Base-by-base conservation (phyloP, 1,140 invertebrate genomes). In the Scylla paramamosain region DNA sequence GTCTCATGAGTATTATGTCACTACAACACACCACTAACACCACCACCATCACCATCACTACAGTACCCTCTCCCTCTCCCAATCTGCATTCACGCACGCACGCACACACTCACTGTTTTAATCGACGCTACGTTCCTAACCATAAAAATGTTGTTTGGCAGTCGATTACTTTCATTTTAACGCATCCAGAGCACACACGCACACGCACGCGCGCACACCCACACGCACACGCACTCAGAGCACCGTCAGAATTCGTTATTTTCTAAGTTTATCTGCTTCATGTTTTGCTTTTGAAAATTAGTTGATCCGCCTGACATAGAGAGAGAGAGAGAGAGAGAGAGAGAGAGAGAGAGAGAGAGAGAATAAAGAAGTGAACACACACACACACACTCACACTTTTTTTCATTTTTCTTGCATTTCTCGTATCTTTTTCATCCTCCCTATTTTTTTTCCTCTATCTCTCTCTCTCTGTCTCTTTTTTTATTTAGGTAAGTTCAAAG, bases 201-300 rank as follows among this genome's bases (percentile, higher is more conserved):
- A 84, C 83, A 84, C 28, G n/a, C 83, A 84, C 83, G n/a, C 83
- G n/a, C n/a, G 12, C 83, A 84, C 83, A 84, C 83, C 8, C 83
- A 84, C 83, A 84, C 83, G 25, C 83, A 84, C 83, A 84, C 83
- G 25, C 83, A 84, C 83, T 46, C 39, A 39, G 48, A 39, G 45
- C 45, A 46, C 45, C 20, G 46, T 32, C 31, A 2, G 12, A 7
- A n/a, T 77, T n/a, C 8, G 20, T 77, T 7, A 6, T 1, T 77
- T 77, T 77, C 52, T 14, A 14, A 7, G 59, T 67, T n/a, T 12
- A 77, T 77, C n/a, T 77, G 2, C 2, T 77, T 77, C 20, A 77
- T 77, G 20, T 77, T 77, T 77, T 77, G 67, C 25, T 77, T n/a
- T 77, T 20, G 52, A 59, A 59, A 4, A 12, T 59, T 59, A 4